These are phyloP conservation scores for Hyalella azteca DNA, from an alignment of 2,888 invertebrate genomes.

Conservation along the genomic window DNA sequence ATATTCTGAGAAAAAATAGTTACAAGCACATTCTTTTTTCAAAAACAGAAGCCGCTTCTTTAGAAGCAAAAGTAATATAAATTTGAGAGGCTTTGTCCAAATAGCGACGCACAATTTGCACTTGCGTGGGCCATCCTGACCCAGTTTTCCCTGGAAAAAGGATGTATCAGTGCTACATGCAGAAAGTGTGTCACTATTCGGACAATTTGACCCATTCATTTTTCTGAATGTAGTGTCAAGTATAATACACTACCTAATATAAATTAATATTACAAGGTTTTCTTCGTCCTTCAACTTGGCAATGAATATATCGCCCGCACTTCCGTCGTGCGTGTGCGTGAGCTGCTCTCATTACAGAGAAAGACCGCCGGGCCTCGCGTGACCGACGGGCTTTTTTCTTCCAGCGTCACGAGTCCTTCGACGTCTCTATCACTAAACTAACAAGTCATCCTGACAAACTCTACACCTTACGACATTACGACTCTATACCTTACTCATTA, in stretches of 20 bases:
- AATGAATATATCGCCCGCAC: constrained; percentile 2
- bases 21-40: too few species aligned
- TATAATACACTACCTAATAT: neutral
- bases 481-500: neutral
- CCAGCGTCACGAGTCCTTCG: neutral
- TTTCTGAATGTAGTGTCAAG: neutral
- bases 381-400: neutral
- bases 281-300: neutral
- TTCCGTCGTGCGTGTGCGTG: constrained; percentile 16
- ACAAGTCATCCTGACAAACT: neutral
- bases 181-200: neutral
- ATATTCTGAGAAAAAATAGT: too few species aligned
- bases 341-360: neutral
- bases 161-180: neutral
- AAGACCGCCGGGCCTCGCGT: neutral
- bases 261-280: neutral
- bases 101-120: neutral
- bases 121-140: neutral
- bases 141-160: neutral
- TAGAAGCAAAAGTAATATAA: too few species aligned
- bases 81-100: neutral
- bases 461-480: neutral
- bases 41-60: too few species aligned
- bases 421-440: neutral
- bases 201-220: neutral